Evolutionary conservation across 2,888 invertebrate genomes (phyloP).

Genomic region (Leucania comma): DNA sequence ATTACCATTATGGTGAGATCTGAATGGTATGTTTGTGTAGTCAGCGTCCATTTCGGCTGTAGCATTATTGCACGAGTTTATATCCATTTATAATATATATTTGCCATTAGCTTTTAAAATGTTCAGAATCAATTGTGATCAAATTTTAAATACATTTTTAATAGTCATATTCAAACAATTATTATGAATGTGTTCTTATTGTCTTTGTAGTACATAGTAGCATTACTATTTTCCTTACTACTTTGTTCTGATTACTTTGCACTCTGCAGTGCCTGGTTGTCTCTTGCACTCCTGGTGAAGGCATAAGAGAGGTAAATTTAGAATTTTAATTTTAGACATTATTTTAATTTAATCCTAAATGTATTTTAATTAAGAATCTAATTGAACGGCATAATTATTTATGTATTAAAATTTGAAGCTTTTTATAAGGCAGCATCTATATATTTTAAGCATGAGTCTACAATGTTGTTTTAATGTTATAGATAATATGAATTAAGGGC

Average conservation of each 20-base stretch:
- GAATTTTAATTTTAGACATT: constrained; percentile 80
- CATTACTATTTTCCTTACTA: constrained; percentile 14
- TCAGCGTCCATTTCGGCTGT: constrained; percentile 27
- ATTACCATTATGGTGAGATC: constrained; percentile 15
- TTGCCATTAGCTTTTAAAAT: constrained; percentile 21
- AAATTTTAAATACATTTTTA: constrained; percentile 34
- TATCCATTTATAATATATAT: constrained; percentile 12
- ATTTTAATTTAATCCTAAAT: constrained; percentile 83
- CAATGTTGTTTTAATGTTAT: constrained; percentile 78
- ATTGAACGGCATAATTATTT: constrained; percentile 80
- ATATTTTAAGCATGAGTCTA: constrained; percentile 81
- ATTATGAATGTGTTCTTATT: constrained; percentile 26
- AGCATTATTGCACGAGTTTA: constrained; percentile 10
- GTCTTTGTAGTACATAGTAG: constrained; percentile 9
- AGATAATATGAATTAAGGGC: constrained; percentile 85
- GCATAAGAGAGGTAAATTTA: constrained; percentile 82
- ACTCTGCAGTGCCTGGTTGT: constrained; percentile 28
- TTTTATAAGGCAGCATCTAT: constrained; percentile 81
- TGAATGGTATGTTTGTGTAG: constrained; percentile 46
- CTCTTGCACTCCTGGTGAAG: constrained; percentile 80
- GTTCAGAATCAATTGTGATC: constrained; percentile 45
- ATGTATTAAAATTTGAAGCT: constrained; percentile 84
- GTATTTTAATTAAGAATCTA: constrained; percentile 86
- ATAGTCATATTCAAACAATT: constrained; percentile 31
- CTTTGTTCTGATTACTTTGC: constrained; percentile 29